These are phyloP conservation scores for Hybos culiciformis DNA, from an alignment of 2,888 invertebrate species.

Conservation along the genomic window DNA sequence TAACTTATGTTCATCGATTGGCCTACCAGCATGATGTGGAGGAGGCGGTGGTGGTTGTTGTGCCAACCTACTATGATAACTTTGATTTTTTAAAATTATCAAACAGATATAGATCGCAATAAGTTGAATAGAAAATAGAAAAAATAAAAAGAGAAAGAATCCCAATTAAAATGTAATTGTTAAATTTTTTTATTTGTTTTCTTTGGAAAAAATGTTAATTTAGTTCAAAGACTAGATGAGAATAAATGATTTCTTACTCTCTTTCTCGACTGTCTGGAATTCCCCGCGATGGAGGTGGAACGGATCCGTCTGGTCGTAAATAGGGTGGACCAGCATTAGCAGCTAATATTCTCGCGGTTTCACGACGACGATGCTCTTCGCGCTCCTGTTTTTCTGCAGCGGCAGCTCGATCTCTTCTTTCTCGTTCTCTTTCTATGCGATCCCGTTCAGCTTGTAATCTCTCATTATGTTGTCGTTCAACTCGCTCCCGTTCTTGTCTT, in stretches of 20 bases:
- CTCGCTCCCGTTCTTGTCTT: slow-evolving; percentile 27
- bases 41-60: slow-evolving; percentile 28
- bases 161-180: not conserved
- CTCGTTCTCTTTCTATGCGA: slow-evolving; percentile 23
- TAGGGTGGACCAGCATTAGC: slow-evolving; percentile 23
- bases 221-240: not conserved
- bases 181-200: not conserved
- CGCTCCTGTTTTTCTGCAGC: slow-evolving; percentile 19
- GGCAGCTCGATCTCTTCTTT: slow-evolving; percentile 17
- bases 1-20: slow-evolving; percentile 38
- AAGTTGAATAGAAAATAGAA: not conserved
- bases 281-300: slow-evolving; percentile 29
- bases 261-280: slow-evolving; percentile 29
- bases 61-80: slow-evolving; percentile 14
- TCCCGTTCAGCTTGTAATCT: slow-evolving; percentile 26
- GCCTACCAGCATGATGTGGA: slow-evolving; percentile 21
- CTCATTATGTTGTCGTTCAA: slow-evolving; percentile 24
- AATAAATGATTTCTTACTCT: slow-evolving; percentile 25
- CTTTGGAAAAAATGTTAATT: not conserved
- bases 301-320: slow-evolving; percentile 24
- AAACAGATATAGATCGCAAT: slow-evolving; percentile 10
- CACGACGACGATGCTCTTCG: slow-evolving; percentile 25
- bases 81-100: slow-evolving; percentile 10
- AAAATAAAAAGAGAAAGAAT: not conserved
- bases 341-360: slow-evolving; percentile 14